A percentile compares a stretch with the other conserved stretches of the same genome.
Conservation (phyloP, 1,140 invertebrate genomes). For the Hycleus phaleratus region DNA sequence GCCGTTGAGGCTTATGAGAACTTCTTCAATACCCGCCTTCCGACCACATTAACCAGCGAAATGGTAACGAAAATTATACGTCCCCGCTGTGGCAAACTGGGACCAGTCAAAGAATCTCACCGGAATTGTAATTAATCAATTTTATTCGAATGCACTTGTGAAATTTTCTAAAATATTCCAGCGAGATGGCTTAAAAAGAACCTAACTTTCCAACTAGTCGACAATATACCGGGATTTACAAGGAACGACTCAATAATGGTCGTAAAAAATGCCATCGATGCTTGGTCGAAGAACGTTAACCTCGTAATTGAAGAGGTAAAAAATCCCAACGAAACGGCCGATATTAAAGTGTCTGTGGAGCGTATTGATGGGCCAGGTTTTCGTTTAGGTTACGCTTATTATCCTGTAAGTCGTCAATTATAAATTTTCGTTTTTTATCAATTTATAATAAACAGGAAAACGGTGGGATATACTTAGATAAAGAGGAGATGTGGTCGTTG, state of each 20-base stretch:
- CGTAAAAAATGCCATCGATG: not conserved
- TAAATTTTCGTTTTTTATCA: not conserved
- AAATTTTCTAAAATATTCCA: too few relatives aligned
- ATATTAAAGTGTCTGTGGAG: not conserved
- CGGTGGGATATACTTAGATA: slow-evolving; percentile 88
- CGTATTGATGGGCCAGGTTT: slow-evolving; percentile 67
- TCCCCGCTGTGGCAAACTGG: slow-evolving; percentile 2
- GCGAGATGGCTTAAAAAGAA: too few relatives aligned
- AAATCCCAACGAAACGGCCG: not conserved
- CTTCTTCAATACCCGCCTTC: too few relatives aligned
- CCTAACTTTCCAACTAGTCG: too few relatives aligned
- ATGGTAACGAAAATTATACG: not conserved
- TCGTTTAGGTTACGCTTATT: slow-evolving; percentile 82
- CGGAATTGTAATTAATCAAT: too few relatives aligned
- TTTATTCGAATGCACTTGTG: too few relatives aligned
- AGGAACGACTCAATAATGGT: too few relatives aligned
- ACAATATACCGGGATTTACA: too few relatives aligned
- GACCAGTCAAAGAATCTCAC: not conserved
- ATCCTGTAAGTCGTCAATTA: slow-evolving; percentile 50
- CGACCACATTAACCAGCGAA: too few relatives aligned
- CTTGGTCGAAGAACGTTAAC: not conserved
- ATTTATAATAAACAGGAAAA: slow-evolving; percentile 41
- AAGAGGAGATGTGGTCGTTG: slow-evolving; percentile 72
- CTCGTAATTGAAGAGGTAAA: not conserved
- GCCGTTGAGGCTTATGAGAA: too few relatives aligned